A percentile compares a stretch with the other conserved stretches of the same genome.
Evolutionary conservation across 2,113 vertebrate species (phyloP).

Genomic region (Oncorhynchus kisutch): DNA sequence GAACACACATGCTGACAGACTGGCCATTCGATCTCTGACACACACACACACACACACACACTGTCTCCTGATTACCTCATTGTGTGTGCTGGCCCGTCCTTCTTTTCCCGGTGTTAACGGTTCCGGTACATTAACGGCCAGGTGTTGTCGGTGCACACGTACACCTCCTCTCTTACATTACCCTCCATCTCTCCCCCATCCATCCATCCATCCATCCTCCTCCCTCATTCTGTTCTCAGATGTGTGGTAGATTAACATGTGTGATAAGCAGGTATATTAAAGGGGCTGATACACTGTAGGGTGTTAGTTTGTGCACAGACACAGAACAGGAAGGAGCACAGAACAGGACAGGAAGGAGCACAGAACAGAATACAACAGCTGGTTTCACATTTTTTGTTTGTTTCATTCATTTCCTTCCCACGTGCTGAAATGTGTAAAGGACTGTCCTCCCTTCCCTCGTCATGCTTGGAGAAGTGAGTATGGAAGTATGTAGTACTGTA

Average conservation of each 20-base stretch:
- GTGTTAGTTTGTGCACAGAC: slow-evolving; percentile 44
- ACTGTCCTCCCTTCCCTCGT: slow-evolving; percentile 65
- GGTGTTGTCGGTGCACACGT: slow-evolving; percentile 1
- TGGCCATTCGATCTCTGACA: neutral
- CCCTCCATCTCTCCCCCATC: neutral
- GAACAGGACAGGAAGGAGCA: too few relatives aligned
- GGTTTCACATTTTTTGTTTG: neutral
- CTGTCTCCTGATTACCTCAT: slow-evolving; percentile 16
- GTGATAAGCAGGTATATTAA: neutral
- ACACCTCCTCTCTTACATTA: neutral
- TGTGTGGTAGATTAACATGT: too few relatives aligned
- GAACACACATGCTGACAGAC: slow-evolving; percentile 6
- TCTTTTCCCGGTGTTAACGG: slow-evolving; percentile 8
- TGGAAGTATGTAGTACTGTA: neutral
- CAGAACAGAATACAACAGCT: too few relatives aligned
- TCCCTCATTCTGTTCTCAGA: too few relatives aligned
- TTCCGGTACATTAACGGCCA: neutral
- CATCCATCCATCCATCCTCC: too few relatives aligned
- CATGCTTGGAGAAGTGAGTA: slow-evolving; percentile 72
- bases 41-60: too few relatives aligned
- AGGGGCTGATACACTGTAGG: slow-evolving; percentile 13
- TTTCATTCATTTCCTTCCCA: neutral
- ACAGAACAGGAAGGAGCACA: neutral
- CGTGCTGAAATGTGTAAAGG: slow-evolving; percentile 67
- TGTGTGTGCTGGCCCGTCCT: slow-evolving; percentile 16